Conservation (phyloP, 2,113 vertebrate species). For the Labrus mixtus region DNA sequence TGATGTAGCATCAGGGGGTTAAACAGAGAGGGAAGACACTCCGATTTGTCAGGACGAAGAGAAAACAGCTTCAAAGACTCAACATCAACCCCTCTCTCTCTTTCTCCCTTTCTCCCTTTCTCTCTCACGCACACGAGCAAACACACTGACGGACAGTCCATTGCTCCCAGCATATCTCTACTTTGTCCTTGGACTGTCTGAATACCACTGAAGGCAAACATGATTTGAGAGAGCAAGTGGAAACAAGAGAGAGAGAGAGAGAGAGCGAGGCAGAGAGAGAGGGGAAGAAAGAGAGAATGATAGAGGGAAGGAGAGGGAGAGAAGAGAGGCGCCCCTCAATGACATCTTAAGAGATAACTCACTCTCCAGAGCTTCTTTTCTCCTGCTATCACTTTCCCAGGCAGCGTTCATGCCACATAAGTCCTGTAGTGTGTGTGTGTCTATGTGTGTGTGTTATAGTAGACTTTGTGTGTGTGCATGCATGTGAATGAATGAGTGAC, state of each 20-base stretch:
- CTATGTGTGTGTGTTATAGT: conserved; percentile 33
- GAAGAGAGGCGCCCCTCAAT: conserved; percentile 79
- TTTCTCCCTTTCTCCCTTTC: conserved; percentile 3
- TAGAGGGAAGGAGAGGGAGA: conserved; percentile 72
- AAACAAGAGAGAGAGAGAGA: conserved; percentile 70
- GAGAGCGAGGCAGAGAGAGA: conserved; percentile 32
- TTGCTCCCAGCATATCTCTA: conserved; percentile 80
- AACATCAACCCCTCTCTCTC: conserved; percentile 54
- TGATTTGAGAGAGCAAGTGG: conserved; percentile 80
- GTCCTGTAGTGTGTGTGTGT: conserved; percentile 57
- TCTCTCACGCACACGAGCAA: conserved; percentile 35
- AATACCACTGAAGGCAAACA: conserved; percentile 80
- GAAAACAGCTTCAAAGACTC: conserved; percentile 74
- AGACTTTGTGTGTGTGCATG: conserved; percentile 25
- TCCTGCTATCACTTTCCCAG: conserved; percentile 81
- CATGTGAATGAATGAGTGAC: conserved; percentile 55
- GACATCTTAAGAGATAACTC: conserved; percentile 82
- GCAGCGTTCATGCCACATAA: conserved; percentile 69
- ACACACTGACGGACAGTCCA: conserved; percentile 76
- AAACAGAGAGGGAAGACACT: conserved; percentile 65
- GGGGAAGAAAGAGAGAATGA: conserved; percentile 50
- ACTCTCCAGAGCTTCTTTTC: conserved; percentile 79
- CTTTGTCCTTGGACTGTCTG: conserved; percentile 85
- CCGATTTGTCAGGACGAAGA: conserved; percentile 74
- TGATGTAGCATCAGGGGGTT: conserved; percentile 67